Evolutionary conservation across 2,888 invertebrate genomes (phyloP).

Genomic region (Brachycybe producta): DNA sequence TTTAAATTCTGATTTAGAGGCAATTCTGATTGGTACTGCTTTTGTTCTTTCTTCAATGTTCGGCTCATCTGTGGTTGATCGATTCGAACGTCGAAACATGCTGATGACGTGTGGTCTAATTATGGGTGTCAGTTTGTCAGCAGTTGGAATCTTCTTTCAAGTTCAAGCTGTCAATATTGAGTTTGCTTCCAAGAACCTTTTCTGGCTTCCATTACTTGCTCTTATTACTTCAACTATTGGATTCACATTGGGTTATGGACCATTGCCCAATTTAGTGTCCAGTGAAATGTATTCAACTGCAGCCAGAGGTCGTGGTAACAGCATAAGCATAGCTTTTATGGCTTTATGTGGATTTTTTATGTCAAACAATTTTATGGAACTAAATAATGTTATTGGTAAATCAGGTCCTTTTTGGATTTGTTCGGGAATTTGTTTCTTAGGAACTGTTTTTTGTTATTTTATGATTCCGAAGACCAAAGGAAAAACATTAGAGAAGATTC

Average conservation of each 20-base stretch:
- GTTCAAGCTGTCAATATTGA: background rate
- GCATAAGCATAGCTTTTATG: background rate
- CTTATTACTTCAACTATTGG: background rate
- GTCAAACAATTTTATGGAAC: background rate
- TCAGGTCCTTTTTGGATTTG: background rate
- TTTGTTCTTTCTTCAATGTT: background rate
- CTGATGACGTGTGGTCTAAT: background rate
- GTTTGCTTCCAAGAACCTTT: background rate
- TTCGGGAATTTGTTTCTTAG: background rate
- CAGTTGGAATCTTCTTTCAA: background rate
- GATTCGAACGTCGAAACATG: background rate
- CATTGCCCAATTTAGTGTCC: background rate
- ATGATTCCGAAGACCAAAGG: background rate
- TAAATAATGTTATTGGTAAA: background rate
- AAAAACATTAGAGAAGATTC: background rate
- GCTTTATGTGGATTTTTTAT: background rate
- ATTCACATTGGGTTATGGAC: background rate
- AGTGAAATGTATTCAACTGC: background rate
- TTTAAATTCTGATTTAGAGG: background rate
- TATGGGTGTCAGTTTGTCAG: background rate
- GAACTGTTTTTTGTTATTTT: background rate
- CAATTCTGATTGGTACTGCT: background rate
- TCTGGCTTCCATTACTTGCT: background rate
- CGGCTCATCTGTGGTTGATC: background rate
- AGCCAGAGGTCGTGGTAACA: background rate